Conservation (phyloP, 92 coral and sea anemone species). For the Virgularia gustaviana region DNA sequence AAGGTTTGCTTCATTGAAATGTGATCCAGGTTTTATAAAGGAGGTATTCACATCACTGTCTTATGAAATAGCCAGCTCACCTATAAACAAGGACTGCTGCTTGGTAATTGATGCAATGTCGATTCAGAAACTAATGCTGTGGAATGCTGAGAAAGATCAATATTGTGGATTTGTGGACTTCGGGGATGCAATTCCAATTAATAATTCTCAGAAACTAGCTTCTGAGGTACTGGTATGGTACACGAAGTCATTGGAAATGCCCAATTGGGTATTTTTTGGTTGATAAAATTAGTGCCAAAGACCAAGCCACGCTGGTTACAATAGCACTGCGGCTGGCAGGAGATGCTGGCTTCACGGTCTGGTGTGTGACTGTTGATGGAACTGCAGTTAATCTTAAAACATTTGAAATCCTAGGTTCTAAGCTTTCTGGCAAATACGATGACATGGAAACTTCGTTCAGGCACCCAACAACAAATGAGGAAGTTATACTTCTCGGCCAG, state of each 20-base stretch:
- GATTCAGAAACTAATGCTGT: background rate
- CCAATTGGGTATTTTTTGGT: background rate
- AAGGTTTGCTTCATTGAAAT: background rate
- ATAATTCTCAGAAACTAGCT: background rate
- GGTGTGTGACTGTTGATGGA: background rate
- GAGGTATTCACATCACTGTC: slow-evolving; percentile 7
- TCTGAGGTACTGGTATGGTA: background rate
- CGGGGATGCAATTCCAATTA: background rate
- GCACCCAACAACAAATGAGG: background rate
- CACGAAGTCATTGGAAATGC: background rate
- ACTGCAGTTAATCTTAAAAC: background rate
- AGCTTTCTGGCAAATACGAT: background rate
- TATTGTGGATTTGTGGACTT: background rate
- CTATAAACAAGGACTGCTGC: background rate
- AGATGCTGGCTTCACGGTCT: background rate
- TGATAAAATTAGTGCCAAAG: slow-evolving; percentile 1
- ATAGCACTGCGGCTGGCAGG: background rate
- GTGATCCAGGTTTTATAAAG: background rate
- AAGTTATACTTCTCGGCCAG: too few relatives aligned
- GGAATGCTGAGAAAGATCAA: background rate
- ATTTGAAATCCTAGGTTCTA: background rate
- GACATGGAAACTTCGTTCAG: background rate
- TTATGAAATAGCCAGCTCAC: background rate
- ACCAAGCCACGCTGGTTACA: background rate
- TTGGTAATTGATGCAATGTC: slow-evolving; percentile 4